Evolutionary conservation across 2,888 invertebrate species (phyloP).

Genomic region (Hedya salicella): DNA sequence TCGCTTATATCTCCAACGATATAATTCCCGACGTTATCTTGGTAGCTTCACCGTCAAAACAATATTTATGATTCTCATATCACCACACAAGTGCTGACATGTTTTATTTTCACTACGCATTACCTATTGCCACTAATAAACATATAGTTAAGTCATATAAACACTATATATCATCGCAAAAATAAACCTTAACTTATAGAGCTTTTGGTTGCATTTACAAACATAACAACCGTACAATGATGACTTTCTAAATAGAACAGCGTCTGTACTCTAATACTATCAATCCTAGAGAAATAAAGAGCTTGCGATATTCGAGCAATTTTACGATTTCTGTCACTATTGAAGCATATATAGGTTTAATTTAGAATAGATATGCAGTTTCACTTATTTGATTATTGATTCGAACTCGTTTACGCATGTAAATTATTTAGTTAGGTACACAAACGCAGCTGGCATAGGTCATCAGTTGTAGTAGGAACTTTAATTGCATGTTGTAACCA

Average conservation of each 20-base stretch:
- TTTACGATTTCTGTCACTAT: background rate
- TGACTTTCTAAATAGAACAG: background rate
- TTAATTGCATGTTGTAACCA: slow-evolving; percentile 43
- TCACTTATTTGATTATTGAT: background rate
- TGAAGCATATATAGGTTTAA: background rate
- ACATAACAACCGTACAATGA: background rate
- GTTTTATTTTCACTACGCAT: slow-evolving; percentile 37
- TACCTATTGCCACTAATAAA: slow-evolving; percentile 7
- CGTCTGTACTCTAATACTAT: background rate
- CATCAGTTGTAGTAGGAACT: slow-evolving; percentile 43
- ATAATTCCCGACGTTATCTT: slow-evolving; percentile 12
- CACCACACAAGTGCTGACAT: slow-evolving; percentile 30
- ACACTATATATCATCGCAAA: background rate
- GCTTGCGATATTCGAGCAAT: background rate
- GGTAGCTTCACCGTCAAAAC: slow-evolving; percentile 4
- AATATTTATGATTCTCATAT: slow-evolving; percentile 25
- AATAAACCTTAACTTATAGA: background rate
- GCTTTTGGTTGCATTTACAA: background rate
- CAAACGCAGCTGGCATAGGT: slow-evolving; percentile 47
- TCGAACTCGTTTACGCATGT: slow-evolving; percentile 4
- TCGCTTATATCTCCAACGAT: too few relatives aligned
- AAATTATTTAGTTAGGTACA: slow-evolving; percentile 27
- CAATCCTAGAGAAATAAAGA: background rate
- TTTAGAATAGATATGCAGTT: background rate
- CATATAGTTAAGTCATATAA: background rate